Evolutionary conservation across 2,113 vertebrate species (phyloP).

Genomic region (Psephotus haematonotus): DNA sequence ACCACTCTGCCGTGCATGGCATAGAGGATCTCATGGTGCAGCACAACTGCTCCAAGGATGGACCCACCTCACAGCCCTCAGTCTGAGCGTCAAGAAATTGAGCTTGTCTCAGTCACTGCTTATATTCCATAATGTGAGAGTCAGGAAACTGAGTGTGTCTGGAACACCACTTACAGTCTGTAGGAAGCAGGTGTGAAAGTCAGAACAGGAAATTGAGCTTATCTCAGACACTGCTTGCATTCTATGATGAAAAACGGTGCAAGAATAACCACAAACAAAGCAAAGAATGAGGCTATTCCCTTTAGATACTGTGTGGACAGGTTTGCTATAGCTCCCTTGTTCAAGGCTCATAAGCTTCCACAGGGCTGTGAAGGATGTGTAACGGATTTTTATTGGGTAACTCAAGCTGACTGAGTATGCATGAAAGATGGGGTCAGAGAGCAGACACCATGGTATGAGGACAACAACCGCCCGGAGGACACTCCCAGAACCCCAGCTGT

Average conservation of each 20-base stretch:
- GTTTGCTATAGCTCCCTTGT: not conserved
- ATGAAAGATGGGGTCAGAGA: not conserved
- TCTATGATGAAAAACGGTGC: not conserved
- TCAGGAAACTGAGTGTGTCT: constrained; percentile 52
- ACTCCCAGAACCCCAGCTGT: too few relatives aligned
- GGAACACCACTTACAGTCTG: not conserved
- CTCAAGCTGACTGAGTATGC: not conserved
- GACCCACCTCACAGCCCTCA: not conserved
- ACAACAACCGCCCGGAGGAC: not conserved
- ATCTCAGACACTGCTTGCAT: not conserved
- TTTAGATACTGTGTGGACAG: not conserved
- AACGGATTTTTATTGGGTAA: not conserved
- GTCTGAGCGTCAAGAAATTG: not conserved
- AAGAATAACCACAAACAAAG: not conserved
- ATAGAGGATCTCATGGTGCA: constrained; percentile 97
- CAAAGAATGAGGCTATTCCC: not conserved
- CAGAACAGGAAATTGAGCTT: not conserved
- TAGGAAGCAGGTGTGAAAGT: not conserved
- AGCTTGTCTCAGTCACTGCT: not conserved
- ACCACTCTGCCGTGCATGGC: constrained; percentile 94
- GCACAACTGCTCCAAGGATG: constrained; percentile 91
- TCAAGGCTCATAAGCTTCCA: not conserved
- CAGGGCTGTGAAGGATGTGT: not conserved
- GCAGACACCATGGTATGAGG: too few relatives aligned
- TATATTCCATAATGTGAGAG: not conserved